phyloP scores from a whole-genome alignment of 2,113 vertebrate species.

The Progne subis region DNA sequence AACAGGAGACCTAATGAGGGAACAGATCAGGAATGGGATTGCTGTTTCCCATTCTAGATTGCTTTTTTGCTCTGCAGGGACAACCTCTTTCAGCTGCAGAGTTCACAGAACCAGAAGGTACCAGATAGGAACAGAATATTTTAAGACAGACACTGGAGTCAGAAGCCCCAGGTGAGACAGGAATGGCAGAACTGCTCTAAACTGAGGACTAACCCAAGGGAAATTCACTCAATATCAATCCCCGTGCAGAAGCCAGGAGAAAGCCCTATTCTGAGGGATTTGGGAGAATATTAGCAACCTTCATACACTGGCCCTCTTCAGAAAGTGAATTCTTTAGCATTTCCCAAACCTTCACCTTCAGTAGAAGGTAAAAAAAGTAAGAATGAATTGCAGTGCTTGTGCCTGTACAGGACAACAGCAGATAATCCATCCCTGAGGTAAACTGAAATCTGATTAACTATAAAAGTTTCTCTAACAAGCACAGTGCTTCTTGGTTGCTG shows the following conservation, averaged over 20 bases:
- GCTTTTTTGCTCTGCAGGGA: background rate
- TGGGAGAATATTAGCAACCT: accelerated
- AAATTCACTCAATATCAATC: background rate
- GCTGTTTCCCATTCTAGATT: background rate
- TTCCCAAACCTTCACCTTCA: background rate
- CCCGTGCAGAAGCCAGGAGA: background rate
- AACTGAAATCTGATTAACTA: background rate
- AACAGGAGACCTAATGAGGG: background rate
- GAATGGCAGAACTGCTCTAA: background rate
- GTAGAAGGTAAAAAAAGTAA: background rate
- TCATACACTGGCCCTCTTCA: background rate
- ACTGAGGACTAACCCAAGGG: background rate
- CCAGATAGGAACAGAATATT: background rate
- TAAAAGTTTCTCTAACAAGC: background rate
- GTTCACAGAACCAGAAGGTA: background rate
- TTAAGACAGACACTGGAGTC: background rate
- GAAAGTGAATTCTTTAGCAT: background rate
- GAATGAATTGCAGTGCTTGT: background rate
- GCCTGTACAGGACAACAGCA: background rate
- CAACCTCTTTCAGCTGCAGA: background rate
- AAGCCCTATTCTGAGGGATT: background rate
- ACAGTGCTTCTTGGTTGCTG: background rate
- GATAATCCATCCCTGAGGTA: background rate
- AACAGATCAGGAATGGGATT: background rate
- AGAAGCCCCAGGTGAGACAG: background rate